Base-by-base conservation (phyloP, 2,113 vertebrate genomes). In the Zeus faber region DNA sequence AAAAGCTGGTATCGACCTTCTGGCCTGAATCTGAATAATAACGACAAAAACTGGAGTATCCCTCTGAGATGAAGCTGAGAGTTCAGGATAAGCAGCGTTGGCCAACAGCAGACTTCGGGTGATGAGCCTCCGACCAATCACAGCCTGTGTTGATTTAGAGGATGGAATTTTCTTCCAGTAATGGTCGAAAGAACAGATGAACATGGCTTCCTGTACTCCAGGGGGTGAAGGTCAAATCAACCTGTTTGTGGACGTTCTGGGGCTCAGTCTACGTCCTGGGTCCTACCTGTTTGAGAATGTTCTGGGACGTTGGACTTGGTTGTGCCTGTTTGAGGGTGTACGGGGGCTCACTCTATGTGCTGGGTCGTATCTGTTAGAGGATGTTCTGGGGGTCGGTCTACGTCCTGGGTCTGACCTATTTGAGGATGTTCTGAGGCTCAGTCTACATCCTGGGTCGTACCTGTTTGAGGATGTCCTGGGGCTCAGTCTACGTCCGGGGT, bases 401-500 rank as follows among this genome's bases (percentile, higher is more conserved):
- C 9, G 10, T 24, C 16, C 21, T 45, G 23, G 11, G 3, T 40
- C 50, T 1, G 1, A 97, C 97, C 92, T 99, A 96, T 81, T 97
- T 98, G 26, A 99, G 89, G 70, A 99, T 98, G 80, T 98, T 98
- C 87, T 99, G 97, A 2, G 11, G 9, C 9, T 16, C 46, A 3
- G 43, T 14, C 14, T 49, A 17, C 9, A 3, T 24, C 14, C 20
- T 40, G 20, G 11, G 3, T 44, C 46, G 1, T 1, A 96, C 97
- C 92, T 99, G 97, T 80, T 97, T 98, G 26, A 98, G 89, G 71
- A 98, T 97, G 80, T 97, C 98, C 87, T 98, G 95, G 72, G 93
- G 87, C 62, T 97, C 98, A 71, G 83, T 86, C 80, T 37, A 14
- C 3, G 2, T 37, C 13, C 33, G 5, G 39, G 39, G 2, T 17